A percentile compares a stretch with the other conserved stretches of the same genome.
Evolutionary conservation across 2,888 invertebrate genomes (phyloP).

Genomic region (Chorisops tibialis): DNA sequence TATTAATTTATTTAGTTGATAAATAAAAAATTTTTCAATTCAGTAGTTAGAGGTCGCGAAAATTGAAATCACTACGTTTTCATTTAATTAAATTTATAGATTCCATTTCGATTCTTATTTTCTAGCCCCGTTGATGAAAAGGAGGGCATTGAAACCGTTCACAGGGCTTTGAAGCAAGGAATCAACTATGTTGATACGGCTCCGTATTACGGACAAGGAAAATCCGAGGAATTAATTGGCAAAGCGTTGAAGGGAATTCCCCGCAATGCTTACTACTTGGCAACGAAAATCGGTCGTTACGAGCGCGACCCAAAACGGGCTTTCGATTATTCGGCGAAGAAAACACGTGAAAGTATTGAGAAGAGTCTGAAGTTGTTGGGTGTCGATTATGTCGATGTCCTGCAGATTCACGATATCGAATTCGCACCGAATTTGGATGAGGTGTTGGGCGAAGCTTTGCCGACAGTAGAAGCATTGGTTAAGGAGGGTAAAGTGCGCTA

Average conservation of each 20-base stretch:
- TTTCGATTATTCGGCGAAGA: constrained; percentile 77
- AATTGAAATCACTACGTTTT: no score
- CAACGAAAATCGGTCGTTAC: constrained; percentile 83
- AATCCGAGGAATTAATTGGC: constrained; percentile 73
- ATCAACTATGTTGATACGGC: constrained; percentile 85
- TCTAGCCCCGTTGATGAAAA: constrained; percentile 60
- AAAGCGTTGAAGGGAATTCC: constrained; percentile 74
- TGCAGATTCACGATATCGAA: constrained; percentile 86
- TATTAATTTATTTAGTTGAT: no score
- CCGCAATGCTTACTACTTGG: constrained; percentile 72
- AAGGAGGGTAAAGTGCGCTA: constrained; percentile 64
- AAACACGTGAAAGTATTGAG: constrained; percentile 67
- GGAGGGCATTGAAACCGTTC: constrained; percentile 63
- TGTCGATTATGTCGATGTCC: constrained; percentile 75
- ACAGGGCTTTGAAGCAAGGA: constrained; percentile 65
- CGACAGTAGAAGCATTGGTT: constrained; percentile 67
- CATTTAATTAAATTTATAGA: no score
- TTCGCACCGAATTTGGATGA: constrained; percentile 70
- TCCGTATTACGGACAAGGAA: constrained; percentile 84
- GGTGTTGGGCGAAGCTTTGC: constrained; percentile 76
- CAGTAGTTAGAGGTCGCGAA: no score
- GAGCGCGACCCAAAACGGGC: constrained; percentile 61
- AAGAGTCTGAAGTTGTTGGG: constrained; percentile 66
- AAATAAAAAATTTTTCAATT: no score
- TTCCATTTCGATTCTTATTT: no score